phyloP scores from a whole-genome alignment of 2,888 invertebrate species.

The Apantesis nais region DNA sequence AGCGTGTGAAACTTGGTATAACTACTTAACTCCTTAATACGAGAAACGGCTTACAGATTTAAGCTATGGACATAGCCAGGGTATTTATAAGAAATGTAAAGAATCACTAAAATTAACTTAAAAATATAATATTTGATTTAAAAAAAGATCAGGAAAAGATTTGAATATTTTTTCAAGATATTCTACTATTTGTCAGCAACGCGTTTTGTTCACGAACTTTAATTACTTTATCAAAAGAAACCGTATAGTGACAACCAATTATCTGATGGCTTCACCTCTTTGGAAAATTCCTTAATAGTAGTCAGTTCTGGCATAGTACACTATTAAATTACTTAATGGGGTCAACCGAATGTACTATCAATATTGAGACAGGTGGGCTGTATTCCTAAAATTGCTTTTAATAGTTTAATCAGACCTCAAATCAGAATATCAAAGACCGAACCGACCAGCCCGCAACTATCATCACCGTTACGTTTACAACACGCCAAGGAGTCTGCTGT shows the following conservation, averaged over 20 bases:
- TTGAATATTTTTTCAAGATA: not conserved
- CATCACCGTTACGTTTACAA: not conserved
- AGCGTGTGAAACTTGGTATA: slow-evolving; percentile 33
- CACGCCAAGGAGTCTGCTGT: not conserved
- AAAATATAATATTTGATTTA: no score
- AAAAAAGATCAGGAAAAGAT: not conserved
- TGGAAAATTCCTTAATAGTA: not conserved
- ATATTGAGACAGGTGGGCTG: not conserved
- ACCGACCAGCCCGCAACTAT: not conserved
- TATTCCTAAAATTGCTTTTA: not conserved
- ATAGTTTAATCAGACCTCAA: not conserved
- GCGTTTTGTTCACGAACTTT: not conserved
- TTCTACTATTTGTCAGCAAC: not conserved
- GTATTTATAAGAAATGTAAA: not conserved
- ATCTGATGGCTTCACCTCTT: not conserved
- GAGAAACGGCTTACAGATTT: not conserved
- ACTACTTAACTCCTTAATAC: not conserved
- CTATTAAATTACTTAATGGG: no score
- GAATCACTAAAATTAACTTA: not conserved
- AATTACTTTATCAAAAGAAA: not conserved
- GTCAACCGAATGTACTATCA: no score
- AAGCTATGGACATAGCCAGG: not conserved
- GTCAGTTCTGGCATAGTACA: not conserved
- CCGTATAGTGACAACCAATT: not conserved
- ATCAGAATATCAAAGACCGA: no score